Evolutionary conservation across 37 sponge, comb jelly and placozoan species (phyloP).

Genomic region (Tethya wilhelma): DNA sequence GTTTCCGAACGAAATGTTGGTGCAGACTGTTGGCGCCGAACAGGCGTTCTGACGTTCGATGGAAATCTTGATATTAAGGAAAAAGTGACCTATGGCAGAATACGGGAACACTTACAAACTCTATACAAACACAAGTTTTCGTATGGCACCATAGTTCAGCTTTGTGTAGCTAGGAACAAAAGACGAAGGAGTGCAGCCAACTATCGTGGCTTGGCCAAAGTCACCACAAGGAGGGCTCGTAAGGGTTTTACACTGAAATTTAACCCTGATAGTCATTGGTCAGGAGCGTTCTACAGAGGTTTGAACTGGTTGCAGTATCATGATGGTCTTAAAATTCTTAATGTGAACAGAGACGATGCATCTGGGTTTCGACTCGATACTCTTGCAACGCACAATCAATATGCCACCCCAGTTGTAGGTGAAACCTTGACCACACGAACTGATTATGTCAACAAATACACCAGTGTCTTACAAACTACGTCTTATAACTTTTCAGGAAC

Average conservation of each 20-base stretch:
- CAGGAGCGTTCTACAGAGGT: slow-evolving; percentile 7
- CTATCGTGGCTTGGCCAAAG: slow-evolving; percentile 44
- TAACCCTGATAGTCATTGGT: slow-evolving; percentile 54
- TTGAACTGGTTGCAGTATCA: slow-evolving; percentile 33
- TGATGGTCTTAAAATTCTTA: slow-evolving; percentile 33
- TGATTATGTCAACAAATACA: slow-evolving; percentile 53
- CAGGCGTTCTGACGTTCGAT: slow-evolving; percentile 62
- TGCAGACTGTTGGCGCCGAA: slow-evolving; percentile 52
- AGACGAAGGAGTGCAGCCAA: slow-evolving; percentile 20
- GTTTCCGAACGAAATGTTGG: slow-evolving; percentile 28
- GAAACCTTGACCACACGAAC: slow-evolving; percentile 35
- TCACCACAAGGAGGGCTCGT: slow-evolving; percentile 24
- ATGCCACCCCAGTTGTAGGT: slow-evolving; percentile 36
- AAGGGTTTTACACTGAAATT: slow-evolving; percentile 35
- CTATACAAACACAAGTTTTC: slow-evolving; percentile 4
- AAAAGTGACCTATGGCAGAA: slow-evolving; percentile 48
- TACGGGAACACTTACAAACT: slow-evolving; percentile 16
- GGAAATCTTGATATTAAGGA: slow-evolving; percentile 35
- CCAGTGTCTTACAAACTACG: slow-evolving; percentile 52
- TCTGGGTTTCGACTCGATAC: slow-evolving; percentile 57
- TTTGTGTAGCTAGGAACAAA: slow-evolving; percentile 54
- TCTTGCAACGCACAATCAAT: slow-evolving; percentile 31
- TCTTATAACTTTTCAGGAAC: slow-evolving; percentile 56
- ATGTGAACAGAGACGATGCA: slow-evolving; percentile 65
- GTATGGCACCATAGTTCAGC: slow-evolving; percentile 52